Conservation (phyloP, 2,113 vertebrate genomes). For the Dasyprocta punctata region DNA sequence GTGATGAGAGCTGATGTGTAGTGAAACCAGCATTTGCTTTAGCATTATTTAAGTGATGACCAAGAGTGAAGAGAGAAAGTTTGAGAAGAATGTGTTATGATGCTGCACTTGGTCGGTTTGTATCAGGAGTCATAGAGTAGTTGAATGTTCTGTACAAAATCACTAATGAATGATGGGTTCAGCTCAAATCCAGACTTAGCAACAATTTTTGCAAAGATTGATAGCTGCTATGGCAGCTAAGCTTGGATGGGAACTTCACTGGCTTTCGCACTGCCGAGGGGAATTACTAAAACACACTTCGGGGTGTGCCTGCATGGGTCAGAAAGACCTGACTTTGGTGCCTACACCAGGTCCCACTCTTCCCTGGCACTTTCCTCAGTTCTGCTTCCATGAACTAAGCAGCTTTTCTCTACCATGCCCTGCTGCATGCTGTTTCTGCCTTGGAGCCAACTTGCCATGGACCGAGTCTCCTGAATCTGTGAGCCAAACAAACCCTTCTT, state of each 20-base stretch:
- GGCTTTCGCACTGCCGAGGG: background rate
- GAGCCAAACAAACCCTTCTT: background rate
- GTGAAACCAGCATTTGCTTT: background rate
- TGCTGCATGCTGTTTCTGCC: background rate
- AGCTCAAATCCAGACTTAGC: background rate
- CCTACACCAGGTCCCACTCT: background rate
- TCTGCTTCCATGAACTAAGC: background rate
- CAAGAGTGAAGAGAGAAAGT: background rate
- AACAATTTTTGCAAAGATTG: background rate
- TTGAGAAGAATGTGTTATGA: background rate
- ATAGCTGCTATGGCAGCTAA: background rate
- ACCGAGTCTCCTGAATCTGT: background rate
- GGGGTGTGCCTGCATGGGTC: background rate
- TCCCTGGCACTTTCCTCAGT: background rate
- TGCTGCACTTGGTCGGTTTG: background rate
- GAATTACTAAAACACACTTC: background rate
- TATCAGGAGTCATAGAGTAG: background rate
- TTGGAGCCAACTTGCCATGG: background rate
- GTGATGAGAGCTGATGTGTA: background rate
- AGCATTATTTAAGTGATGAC: background rate
- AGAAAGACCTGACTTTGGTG: background rate
- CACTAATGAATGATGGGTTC: background rate
- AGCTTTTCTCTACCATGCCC: background rate
- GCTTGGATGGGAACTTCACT: background rate
- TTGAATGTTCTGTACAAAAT: background rate